phyloP scores from a whole-genome alignment of 2,113 vertebrate genomes.

The Dasyprocta punctata region DNA sequence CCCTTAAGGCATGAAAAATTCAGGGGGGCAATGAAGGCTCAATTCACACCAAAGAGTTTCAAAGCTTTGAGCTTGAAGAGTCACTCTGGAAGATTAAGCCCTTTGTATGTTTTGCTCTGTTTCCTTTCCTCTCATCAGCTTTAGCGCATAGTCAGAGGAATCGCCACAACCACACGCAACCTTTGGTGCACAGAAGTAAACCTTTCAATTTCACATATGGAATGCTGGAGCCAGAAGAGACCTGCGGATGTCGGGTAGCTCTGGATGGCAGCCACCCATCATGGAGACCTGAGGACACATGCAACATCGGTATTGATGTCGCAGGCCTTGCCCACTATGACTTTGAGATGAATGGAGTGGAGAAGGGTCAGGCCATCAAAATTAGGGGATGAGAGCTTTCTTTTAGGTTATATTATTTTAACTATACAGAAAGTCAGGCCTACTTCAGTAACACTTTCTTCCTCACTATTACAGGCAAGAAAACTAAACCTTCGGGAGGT shows the following conservation, averaged over 20 bases:
- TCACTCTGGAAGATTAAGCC: neutral
- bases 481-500: neutral
- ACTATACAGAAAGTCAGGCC: neutral
- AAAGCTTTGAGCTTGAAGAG: neutral
- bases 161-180: rapidly evolving
- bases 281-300: neutral
- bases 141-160: neutral
- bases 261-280: neutral
- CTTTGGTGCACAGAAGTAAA: neutral
- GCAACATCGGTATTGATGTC: neutral
- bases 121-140: neutral
- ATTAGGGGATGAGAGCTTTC: neutral
- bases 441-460: too few species aligned
- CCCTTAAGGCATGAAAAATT: neutral
- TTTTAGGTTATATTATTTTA: too few species aligned
- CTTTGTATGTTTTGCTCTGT: neutral
- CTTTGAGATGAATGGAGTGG: neutral
- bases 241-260: rapidly evolving
- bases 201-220: rapidly evolving
- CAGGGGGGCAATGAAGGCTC: neutral
- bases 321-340: neutral
- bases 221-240: rapidly evolving
- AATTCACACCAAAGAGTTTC: neutral
- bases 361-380: neutral
- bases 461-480: neutral